Percentiles rank a stretch among this genome's conserved stretches.
phyloP scores from a whole-genome alignment of 2,797 vertebrate species.

The Propithecus perrieri region DNA sequence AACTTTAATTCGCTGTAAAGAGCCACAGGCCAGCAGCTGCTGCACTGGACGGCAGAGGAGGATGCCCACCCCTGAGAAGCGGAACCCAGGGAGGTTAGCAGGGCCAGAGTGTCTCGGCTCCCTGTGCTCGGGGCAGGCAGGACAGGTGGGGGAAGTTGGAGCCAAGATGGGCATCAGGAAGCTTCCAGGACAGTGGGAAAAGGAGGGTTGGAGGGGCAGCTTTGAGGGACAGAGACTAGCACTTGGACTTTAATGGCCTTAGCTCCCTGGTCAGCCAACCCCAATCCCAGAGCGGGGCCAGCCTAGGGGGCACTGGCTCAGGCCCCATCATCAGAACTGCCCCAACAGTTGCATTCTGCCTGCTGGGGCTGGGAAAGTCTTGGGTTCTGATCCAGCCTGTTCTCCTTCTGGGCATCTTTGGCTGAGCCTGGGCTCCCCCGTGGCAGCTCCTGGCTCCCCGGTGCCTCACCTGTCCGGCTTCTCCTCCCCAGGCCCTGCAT shows the following conservation, averaged over 20 bases:
- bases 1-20: background rate
- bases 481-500: conserved; percentile 90
- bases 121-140: background rate
- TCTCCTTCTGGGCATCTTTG: background rate
- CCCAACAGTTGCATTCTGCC: fast-evolving
- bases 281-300: background rate
- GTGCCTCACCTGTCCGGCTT: conserved; percentile 42
- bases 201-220: no score
- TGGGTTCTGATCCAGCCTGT: fast-evolving
- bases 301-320: background rate
- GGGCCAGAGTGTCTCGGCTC: background rate
- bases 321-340: background rate
- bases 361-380: background rate
- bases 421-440: fast-evolving
- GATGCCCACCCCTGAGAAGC: background rate
- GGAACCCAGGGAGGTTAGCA: fast-evolving
- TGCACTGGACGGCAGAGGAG: background rate
- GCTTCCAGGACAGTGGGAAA: no score
- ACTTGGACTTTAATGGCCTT: background rate
- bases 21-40: background rate
- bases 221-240: background rate
- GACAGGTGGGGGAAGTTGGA: fast-evolving
- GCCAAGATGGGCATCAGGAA: background rate
- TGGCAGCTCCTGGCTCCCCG: fast-evolving
- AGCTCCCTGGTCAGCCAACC: background rate